Evolutionary conservation across 1,140 invertebrate species (phyloP).

Genomic region (Drosophila obscura): DNA sequence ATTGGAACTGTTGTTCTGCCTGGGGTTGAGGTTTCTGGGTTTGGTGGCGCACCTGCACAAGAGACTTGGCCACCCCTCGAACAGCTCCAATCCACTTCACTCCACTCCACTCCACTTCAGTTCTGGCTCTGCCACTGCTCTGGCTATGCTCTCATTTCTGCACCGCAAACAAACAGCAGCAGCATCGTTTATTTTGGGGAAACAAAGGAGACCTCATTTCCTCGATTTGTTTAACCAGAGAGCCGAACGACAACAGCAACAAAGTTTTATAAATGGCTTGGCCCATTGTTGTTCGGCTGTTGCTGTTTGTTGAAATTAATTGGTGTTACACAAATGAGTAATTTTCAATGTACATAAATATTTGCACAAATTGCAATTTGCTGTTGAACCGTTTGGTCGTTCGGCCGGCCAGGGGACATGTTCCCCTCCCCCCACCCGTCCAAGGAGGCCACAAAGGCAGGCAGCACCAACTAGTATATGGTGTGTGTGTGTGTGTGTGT

Average conservation of each 20-base stretch:
- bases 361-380: conserved; percentile 82
- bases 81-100: not conserved
- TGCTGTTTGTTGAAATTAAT: conserved; percentile 80
- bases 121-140: not conserved
- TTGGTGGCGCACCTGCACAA: conserved; percentile 40
- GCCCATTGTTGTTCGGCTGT: conserved; percentile 50
- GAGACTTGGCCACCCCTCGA: conserved; percentile 7
- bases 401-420: conserved; percentile 21
- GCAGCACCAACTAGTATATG: too few species aligned
- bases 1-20: conserved; percentile 1
- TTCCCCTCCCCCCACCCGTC: not conserved
- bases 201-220: conserved; percentile 78
- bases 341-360: conserved; percentile 83
- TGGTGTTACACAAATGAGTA: conserved; percentile 83
- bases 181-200: conserved; percentile 77
- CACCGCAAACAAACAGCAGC: conserved; percentile 44
- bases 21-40: too few species aligned
- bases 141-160: conserved; percentile 1
- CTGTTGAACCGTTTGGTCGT: not conserved
- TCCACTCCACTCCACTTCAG: conserved; percentile 6
- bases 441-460: too few species aligned
- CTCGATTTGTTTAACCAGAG: conserved; percentile 72
- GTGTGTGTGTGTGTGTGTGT: too few species aligned
- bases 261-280: conserved; percentile 66
- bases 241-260: conserved; percentile 39